These are phyloP conservation scores for Girardinus metallicus DNA, from an alignment of 2,797 vertebrate genomes.

Conservation along the genomic window DNA sequence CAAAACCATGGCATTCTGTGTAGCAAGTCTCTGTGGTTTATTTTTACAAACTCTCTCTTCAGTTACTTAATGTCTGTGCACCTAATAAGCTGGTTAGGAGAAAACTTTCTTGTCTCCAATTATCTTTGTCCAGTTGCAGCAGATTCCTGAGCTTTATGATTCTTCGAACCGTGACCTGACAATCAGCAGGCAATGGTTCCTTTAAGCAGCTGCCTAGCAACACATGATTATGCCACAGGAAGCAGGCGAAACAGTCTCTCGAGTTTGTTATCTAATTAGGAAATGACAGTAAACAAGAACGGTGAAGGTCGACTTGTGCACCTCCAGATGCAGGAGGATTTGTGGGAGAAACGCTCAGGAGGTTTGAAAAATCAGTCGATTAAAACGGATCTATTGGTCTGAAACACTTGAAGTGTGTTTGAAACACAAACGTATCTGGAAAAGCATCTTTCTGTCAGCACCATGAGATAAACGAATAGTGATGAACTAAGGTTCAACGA, in stretches of 20 bases:
- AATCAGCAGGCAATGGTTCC: constrained; percentile 3
- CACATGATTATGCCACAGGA: neutral
- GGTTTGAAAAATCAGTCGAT: neutral
- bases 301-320: neutral
- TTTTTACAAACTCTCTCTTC: neutral
- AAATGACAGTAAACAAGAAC: constrained; percentile 4
- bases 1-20: neutral
- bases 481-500: neutral
- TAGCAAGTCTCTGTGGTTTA: neutral
- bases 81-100: neutral
- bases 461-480: neutral
- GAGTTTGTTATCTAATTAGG: constrained; percentile 2
- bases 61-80: neutral
- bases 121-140: neutral
- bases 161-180: neutral
- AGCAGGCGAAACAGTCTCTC: neutral
- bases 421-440: neutral
- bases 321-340: neutral
- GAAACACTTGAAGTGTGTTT: neutral
- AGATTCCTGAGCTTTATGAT: neutral
- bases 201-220: constrained; percentile 4
- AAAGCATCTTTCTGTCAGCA: neutral
- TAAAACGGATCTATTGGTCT: neutral
- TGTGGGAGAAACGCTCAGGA: neutral
- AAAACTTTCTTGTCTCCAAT: neutral